Evolutionary conservation across 2,888 invertebrate genomes (phyloP).

Genomic region (Mimachlamys varia): DNA sequence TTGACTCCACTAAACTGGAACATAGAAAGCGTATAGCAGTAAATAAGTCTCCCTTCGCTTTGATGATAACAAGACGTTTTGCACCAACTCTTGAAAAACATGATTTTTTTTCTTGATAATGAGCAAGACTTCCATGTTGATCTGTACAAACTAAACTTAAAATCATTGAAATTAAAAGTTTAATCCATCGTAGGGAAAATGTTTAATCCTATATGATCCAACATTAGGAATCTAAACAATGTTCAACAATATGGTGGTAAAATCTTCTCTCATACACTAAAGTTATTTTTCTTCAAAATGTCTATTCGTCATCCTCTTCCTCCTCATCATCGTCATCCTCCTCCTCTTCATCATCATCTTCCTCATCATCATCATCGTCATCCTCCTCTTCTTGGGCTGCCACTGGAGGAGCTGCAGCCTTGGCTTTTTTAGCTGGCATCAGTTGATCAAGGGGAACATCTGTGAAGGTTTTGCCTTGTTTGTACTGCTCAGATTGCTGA

Average conservation of each 20-base stretch:
- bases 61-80: neutral
- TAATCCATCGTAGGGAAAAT: neutral
- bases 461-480: neutral
- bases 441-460: neutral
- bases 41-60: neutral
- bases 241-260: neutral
- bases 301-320: conserved; percentile 39
- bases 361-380: conserved; percentile 69
- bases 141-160: neutral
- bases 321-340: conserved; percentile 61
- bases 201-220: neutral
- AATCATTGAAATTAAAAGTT: neutral
- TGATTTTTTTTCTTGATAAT: neutral
- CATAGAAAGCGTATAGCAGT: neutral
- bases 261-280: neutral
- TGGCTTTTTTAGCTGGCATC: conserved; percentile 60
- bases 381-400: conserved; percentile 59
- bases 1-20: neutral
- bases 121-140: neutral
- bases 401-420: conserved; percentile 49
- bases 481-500: conserved; percentile 7
- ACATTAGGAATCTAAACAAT: neutral
- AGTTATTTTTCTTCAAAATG: neutral
- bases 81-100: neutral
- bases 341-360: conserved; percentile 68